Conservation (phyloP, 1,140 invertebrate species). For the Bombus pascuorum region DNA sequence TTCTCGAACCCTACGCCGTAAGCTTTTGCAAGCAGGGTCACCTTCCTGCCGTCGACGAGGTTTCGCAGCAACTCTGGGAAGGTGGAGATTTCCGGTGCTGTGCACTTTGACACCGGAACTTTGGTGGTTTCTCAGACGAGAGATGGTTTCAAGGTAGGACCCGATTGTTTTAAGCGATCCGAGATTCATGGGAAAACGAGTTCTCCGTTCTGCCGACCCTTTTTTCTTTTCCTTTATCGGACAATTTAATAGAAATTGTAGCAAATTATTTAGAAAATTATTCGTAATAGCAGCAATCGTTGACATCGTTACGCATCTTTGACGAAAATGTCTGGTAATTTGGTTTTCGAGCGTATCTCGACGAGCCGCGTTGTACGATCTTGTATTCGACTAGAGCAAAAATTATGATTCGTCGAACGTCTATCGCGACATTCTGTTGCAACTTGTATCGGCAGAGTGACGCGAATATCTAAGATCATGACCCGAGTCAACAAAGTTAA, state of each 20-base stretch:
- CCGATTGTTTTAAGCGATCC: too few relatives aligned
- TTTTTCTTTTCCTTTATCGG: background rate
- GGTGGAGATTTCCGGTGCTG: background rate
- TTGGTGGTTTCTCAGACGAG: background rate
- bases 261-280: too few relatives aligned
- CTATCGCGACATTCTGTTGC: background rate
- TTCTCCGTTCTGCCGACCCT: accelerated
- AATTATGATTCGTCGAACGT: background rate
- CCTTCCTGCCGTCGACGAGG: background rate
- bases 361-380: accelerated
- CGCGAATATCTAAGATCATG: background rate
- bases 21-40: background rate
- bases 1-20: background rate
- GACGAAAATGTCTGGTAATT: too few relatives aligned
- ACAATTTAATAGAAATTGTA: too few relatives aligned
- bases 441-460: background rate
- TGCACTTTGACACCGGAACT: slow-evolving; percentile 6
- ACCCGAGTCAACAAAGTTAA: background rate
- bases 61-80: background rate
- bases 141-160: background rate
- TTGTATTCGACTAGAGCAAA: background rate
- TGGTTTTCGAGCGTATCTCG: background rate
- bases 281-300: too few relatives aligned
- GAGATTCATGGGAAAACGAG: background rate
- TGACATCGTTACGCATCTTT: too few relatives aligned